Evolutionary conservation across 1,140 invertebrate genomes (phyloP).

Genomic region (Papilio helenus): DNA sequence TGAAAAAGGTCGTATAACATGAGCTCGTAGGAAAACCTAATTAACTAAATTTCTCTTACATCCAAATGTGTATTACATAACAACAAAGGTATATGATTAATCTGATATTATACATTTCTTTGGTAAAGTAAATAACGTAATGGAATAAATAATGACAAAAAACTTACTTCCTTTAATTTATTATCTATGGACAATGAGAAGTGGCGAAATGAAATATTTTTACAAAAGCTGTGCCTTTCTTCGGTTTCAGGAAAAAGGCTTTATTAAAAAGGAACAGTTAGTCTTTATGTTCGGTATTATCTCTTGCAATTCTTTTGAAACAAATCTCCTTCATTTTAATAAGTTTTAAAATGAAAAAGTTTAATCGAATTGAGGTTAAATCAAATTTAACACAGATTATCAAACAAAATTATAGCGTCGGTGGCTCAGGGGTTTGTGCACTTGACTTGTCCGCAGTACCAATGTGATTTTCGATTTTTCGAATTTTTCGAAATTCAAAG

Average conservation of each 20-base stretch:
- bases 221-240: conserved; percentile 15
- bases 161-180: not conserved
- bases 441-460: too few species aligned
- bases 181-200: not conserved
- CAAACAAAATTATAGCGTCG: too few species aligned
- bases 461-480: too few species aligned
- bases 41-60: not conserved
- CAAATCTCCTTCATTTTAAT: not conserved
- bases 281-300: conserved; percentile 7
- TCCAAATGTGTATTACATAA: not conserved
- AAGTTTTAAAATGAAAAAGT: not conserved
- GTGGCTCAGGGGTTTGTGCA: too few species aligned
- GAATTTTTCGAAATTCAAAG: too few species aligned
- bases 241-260: not conserved
- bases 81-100: too few species aligned
- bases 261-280: conserved; percentile 13
- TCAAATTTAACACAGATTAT: not conserved
- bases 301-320: conserved; percentile 14
- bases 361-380: not conserved
- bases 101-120: too few species aligned
- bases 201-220: not conserved
- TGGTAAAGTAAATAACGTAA: not conserved
- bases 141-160: not conserved
- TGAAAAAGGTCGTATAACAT: not conserved
- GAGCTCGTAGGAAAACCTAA: not conserved